Evolutionary conservation across 2,113 vertebrate genomes (phyloP).

Genomic region (Dipodomys merriami): DNA sequence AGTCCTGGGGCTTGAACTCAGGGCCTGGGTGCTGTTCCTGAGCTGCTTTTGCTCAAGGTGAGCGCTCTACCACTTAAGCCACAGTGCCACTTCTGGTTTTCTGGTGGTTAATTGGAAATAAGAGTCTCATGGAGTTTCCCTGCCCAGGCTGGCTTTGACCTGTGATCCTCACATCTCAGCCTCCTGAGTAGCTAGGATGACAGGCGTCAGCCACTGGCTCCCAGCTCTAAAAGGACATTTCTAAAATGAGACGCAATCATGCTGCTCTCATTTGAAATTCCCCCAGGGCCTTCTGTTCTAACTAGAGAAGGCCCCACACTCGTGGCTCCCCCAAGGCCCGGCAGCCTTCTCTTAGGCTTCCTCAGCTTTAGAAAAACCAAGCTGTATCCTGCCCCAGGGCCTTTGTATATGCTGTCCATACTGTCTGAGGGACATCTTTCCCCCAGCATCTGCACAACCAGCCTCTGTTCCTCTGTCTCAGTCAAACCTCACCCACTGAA

Average conservation of each 20-base stretch:
- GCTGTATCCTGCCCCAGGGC: not conserved
- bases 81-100: no score
- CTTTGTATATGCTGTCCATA: not conserved
- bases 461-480: not conserved
- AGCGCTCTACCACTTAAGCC: no score
- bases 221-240: not conserved
- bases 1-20: not conserved
- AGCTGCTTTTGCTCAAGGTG: no score
- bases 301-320: not conserved
- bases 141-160: no score
- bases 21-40: not conserved
- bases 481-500: not conserved
- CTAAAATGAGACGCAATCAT: not conserved
- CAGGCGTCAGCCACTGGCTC: not conserved
- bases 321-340: not conserved
- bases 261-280: not conserved
- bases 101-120: no score
- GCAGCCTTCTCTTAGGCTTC: not conserved
- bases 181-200: not conserved
- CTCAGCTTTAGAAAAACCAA: not conserved
- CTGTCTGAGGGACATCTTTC: not conserved
- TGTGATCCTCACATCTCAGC: no score
- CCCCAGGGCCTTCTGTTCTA: not conserved
- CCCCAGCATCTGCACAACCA: not conserved
- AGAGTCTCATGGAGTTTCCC: no score